Conservation (phyloP, 1,140 invertebrate genomes). For the Trichonephila clavata region DNA sequence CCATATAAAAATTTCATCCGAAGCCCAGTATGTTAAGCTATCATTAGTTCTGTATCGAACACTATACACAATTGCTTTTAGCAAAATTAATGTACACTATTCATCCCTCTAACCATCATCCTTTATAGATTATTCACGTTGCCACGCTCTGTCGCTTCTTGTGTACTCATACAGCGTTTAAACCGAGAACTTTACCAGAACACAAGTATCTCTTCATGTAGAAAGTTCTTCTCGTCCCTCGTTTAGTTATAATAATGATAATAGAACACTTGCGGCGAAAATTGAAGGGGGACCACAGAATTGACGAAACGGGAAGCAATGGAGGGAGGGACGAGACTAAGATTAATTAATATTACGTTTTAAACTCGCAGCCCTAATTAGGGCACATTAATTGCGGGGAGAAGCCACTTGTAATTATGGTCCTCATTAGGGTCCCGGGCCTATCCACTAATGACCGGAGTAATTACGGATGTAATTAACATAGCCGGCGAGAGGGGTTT, state of each 20-base stretch:
- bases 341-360: slow-evolving; percentile 77
- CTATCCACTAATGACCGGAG: slow-evolving; percentile 75
- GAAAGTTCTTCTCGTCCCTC: slow-evolving; percentile 29
- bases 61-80: not conserved
- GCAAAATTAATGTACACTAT: not conserved
- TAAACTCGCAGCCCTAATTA: slow-evolving; percentile 76
- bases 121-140: not conserved
- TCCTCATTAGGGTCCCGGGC: slow-evolving; percentile 69
- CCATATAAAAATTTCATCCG: no score
- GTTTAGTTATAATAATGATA: slow-evolving; percentile 58
- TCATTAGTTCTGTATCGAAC: no score
- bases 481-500: slow-evolving; percentile 6
- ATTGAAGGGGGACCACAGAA: slow-evolving; percentile 40
- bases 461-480: slow-evolving; percentile 77
- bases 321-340: not conserved
- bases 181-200: slow-evolving; percentile 1
- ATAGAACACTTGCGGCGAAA: slow-evolving; percentile 19
- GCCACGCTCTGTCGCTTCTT: slow-evolving; percentile 13
- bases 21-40: no score
- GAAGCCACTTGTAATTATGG: slow-evolving; percentile 77
- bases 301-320: slow-evolving; percentile 71
- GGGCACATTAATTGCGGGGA: slow-evolving; percentile 73
- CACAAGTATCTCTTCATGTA: slow-evolving; percentile 6
- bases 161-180: slow-evolving; percentile 8
- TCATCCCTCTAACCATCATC: not conserved